A percentile compares a stretch with the other conserved stretches of the same genome.
These are phyloP conservation scores for Xestia xanthographa DNA, from an alignment of 2,888 invertebrate species.

Conservation along the genomic window DNA sequence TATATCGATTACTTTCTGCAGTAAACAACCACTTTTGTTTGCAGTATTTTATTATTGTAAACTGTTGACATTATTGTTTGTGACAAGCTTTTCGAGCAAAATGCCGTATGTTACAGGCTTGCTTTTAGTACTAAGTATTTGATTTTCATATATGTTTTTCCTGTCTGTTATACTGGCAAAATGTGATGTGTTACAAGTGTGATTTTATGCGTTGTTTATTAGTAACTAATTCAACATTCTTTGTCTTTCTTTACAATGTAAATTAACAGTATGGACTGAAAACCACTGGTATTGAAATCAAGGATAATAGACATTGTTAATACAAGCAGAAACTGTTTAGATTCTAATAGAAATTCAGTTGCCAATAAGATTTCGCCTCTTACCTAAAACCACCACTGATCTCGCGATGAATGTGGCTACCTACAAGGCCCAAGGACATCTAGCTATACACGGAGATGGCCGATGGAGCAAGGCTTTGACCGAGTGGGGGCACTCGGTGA, in stretches of 20 bases:
- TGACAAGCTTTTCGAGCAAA: background rate
- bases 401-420: background rate
- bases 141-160: background rate
- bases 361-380: too few relatives aligned
- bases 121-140: background rate
- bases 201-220: too few relatives aligned
- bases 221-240: too few relatives aligned
- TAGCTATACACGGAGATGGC: too few relatives aligned
- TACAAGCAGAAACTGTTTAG: background rate
- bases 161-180: background rate
- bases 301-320: background rate
- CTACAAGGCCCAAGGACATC: too few relatives aligned
- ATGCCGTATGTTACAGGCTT: background rate
- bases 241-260: too few relatives aligned
- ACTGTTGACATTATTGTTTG: constrained; percentile 6
- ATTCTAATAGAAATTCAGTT: background rate
- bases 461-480: too few relatives aligned
- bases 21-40: constrained; percentile 23
- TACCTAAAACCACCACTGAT: background rate
- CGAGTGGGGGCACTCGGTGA: too few relatives aligned
- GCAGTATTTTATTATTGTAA: background rate
- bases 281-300: background rate
- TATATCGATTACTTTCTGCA: constrained; percentile 31
- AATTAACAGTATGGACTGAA: background rate
- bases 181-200: background rate